phyloP scores from a whole-genome alignment of 1,140 invertebrate species.

The Macrostomum lignano region DNA sequence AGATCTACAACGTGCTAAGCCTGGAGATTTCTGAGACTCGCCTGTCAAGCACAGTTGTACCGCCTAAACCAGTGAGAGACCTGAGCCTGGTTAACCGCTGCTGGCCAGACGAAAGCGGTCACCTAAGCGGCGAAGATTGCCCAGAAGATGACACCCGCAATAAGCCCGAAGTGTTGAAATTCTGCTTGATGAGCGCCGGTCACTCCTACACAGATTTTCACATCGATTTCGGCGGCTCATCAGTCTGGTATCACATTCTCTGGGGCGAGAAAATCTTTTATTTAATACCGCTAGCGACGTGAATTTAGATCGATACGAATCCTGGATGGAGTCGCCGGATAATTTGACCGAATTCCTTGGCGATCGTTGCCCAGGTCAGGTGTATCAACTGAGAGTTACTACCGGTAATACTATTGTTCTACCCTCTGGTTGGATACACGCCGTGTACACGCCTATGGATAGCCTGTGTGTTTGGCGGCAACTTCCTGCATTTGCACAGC shows the following conservation, averaged over 20 bases:
- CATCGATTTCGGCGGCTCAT: slow-evolving; percentile 70
- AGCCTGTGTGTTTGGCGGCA: slow-evolving; percentile 72
- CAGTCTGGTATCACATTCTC: slow-evolving; percentile 65
- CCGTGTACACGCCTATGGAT: slow-evolving; percentile 58
- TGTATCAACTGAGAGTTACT: slow-evolving; percentile 39
- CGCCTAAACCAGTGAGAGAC: slow-evolving; percentile 41
- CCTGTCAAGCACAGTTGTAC: slow-evolving; percentile 42
- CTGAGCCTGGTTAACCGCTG: slow-evolving; percentile 43
- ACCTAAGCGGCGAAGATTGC: too few species aligned
- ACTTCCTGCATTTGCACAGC: slow-evolving; percentile 63
- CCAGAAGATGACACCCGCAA: slow-evolving; percentile 28
- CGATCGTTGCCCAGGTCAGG: slow-evolving; percentile 50
- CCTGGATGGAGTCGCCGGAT: slow-evolving; percentile 53
- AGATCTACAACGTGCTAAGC: slow-evolving; percentile 56
- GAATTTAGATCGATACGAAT: slow-evolving; percentile 46
- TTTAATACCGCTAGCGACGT: slow-evolving; percentile 48
- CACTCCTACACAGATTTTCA: slow-evolving; percentile 77
- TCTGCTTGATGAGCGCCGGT: slow-evolving; percentile 57
- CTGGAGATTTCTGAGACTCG: too few species aligned
- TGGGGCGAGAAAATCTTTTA: slow-evolving; percentile 62
- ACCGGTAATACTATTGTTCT: slow-evolving; percentile 56
- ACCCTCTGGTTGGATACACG: slow-evolving; percentile 76
- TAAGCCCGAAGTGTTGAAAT: slow-evolving; percentile 54
- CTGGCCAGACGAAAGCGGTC: slow-evolving; percentile 14
- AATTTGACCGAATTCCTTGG: slow-evolving; percentile 59